Evolutionary conservation across 2,888 invertebrate genomes (phyloP).

Genomic region (Eledone cirrhosa): DNA sequence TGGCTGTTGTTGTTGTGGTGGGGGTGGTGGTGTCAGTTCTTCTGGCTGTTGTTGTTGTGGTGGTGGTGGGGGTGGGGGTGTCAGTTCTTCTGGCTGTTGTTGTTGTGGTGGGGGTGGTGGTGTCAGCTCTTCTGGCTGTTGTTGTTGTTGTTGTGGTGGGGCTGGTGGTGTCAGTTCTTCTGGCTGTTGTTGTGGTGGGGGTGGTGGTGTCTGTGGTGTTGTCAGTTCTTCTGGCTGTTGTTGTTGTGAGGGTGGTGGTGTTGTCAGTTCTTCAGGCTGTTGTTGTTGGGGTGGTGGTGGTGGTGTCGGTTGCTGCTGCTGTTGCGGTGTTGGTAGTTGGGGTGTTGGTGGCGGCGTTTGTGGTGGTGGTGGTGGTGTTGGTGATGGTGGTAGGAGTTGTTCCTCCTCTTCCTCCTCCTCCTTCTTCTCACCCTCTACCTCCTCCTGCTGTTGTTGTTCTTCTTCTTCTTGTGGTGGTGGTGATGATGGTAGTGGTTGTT

Average conservation of each 20-base stretch:
- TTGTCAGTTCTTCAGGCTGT: background rate
- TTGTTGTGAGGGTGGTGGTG: background rate
- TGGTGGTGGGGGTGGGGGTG: background rate
- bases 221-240: background rate
- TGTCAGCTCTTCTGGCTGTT: background rate
- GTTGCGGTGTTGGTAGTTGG: too few species aligned
- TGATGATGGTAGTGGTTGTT: background rate
- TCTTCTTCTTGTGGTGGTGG: background rate
- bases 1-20: background rate
- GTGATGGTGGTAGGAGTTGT: background rate
- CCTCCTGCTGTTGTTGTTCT: background rate
- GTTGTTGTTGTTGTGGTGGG: background rate
- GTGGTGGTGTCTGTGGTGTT: background rate
- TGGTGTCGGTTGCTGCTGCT: too few species aligned
- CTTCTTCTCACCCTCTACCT: background rate
- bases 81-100: background rate
- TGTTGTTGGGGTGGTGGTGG: background rate
- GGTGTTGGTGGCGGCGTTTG: background rate
- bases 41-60: background rate
- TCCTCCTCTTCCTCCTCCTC: background rate
- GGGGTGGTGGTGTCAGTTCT: background rate
- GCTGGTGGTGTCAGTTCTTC: background rate
- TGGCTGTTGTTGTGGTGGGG: slow-evolving; percentile 1
- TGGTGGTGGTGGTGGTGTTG: background rate
- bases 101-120: background rate